These are phyloP conservation scores for Oscheius sp. DNA, from an alignment of 2,888 invertebrate genomes.

Conservation along the genomic window DNA sequence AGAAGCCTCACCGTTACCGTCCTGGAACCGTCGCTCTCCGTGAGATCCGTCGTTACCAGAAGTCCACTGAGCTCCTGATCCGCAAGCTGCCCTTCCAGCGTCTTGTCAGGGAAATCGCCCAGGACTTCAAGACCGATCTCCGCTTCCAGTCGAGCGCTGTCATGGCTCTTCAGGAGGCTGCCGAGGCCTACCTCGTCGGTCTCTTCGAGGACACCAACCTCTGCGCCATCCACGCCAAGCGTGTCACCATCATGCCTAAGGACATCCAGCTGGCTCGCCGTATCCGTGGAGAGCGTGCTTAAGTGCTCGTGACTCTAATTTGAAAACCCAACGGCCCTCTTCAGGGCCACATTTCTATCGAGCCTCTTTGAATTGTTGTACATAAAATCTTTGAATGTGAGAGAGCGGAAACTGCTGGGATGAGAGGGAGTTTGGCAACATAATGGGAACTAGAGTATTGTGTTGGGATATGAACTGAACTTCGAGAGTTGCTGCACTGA, in stretches of 20 bases:
- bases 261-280: conserved; percentile 95
- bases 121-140: conserved; percentile 79
- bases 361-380: neutral
- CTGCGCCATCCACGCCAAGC: conserved; percentile 96
- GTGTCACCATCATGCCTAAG: conserved; percentile 97
- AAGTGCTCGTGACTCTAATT: neutral
- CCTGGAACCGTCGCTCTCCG: conserved; percentile 49
- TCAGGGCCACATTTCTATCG: conserved; percentile 58
- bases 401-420: no score
- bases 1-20: conserved; percentile 85
- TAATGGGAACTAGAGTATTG: no score
- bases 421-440: no score
- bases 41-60: conserved; percentile 53
- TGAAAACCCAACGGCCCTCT: conserved; percentile 65
- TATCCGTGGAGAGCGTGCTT: conserved; percentile 82
- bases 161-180: conserved; percentile 85
- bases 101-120: conserved; percentile 94
- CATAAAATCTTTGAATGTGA: neutral
- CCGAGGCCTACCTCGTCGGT: conserved; percentile 92
- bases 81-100: conserved; percentile 86
- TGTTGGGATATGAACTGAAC: no score
- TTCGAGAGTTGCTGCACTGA: no score
- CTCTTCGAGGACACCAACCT: conserved; percentile 94
- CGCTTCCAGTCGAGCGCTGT: conserved; percentile 96
- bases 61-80: conserved; percentile 60